Percentiles rank a stretch among this genome's conserved stretches.
Conservation (phyloP, 2,113 vertebrate genomes). For the Mesocricetus auratus region DNA sequence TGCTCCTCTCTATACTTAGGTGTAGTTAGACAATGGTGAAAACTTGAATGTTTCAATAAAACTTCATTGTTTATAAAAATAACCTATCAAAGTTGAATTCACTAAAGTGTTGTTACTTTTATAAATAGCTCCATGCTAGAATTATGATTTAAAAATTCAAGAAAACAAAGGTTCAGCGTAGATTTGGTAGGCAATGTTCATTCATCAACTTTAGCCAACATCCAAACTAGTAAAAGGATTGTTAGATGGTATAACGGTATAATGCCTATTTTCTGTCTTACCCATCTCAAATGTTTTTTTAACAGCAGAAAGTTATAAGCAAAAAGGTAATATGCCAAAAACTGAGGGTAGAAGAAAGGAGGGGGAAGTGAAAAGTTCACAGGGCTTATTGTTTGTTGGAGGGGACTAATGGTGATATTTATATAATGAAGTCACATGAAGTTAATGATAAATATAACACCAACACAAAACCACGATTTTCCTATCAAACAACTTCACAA, state of each 20-base stretch:
- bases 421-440: background rate
- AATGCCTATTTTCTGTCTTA: background rate
- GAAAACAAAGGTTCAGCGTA: background rate
- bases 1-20: background rate
- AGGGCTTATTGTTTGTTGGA: background rate
- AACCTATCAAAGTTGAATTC: slow-evolving; percentile 42
- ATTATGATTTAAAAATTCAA: background rate
- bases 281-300: background rate
- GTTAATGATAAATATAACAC: slow-evolving; percentile 5
- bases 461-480: slow-evolving; percentile 13
- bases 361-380: background rate
- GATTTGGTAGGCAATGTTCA: background rate
- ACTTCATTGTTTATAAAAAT: background rate
- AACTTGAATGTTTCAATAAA: background rate
- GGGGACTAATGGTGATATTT: background rate
- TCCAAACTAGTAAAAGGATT: slow-evolving; percentile 41
- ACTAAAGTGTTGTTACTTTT: background rate
- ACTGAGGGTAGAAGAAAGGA: background rate
- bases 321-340: background rate
- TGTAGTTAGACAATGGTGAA: background rate
- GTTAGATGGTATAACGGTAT: too few relatives aligned
- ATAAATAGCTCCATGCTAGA: background rate
- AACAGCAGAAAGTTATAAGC: background rate
- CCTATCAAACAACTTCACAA: background rate
- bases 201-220: background rate